These are phyloP conservation scores for Papilio machaon DNA, from an alignment of 1,140 invertebrate species.

Conservation along the genomic window DNA sequence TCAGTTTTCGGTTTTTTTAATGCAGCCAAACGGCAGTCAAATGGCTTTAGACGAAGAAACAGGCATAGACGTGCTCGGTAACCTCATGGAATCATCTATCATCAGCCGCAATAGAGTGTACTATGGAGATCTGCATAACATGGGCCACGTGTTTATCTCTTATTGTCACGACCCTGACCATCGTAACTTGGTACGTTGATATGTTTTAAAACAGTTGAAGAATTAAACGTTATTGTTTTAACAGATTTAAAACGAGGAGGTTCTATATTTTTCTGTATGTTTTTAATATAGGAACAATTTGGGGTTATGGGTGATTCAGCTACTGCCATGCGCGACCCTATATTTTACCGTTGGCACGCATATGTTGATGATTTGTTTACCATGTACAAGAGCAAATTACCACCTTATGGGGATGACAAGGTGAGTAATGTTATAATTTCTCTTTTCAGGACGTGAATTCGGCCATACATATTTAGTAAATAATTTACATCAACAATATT, in stretches of 20 bases:
- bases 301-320: slow-evolving; percentile 87
- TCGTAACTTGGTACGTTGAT: slow-evolving; percentile 79
- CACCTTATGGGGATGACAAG: slow-evolving; percentile 62
- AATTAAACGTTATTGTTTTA: no score
- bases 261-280: background rate
- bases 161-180: slow-evolving; percentile 83
- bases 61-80: slow-evolving; percentile 91
- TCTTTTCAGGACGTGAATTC: background rate
- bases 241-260: slow-evolving; percentile 50
- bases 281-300: slow-evolving; percentile 80
- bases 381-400: slow-evolving; percentile 87
- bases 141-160: slow-evolving; percentile 82
- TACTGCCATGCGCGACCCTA: slow-evolving; percentile 89
- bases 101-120: slow-evolving; percentile 85
- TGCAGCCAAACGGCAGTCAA: slow-evolving; percentile 77
- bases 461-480: background rate
- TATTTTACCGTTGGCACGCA: slow-evolving; percentile 93
- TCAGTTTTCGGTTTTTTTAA: background rate
- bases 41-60: slow-evolving; percentile 84
- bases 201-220: slow-evolving; percentile 57
- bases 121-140: slow-evolving; percentile 85
- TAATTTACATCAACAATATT: background rate
- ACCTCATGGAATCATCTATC: slow-evolving; percentile 89
- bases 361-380: slow-evolving; percentile 91
- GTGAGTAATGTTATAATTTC: slow-evolving; percentile 43